phyloP scores from a whole-genome alignment of 2,113 vertebrate genomes.

The Brachionichthys hirsutus region DNA sequence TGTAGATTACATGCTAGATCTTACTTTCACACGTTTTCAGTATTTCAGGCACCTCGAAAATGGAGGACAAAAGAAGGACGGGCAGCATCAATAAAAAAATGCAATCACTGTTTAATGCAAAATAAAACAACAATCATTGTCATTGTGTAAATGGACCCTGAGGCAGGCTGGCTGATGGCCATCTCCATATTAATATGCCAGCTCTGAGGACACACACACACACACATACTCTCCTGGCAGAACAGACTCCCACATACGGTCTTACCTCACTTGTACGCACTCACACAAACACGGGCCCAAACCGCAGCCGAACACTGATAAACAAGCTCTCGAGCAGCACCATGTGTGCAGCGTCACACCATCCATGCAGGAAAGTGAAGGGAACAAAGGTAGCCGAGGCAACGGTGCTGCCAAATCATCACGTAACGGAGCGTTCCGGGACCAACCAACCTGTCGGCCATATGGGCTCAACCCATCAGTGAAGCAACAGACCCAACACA shows the following conservation, averaged over 20 bases:
- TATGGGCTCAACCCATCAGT: constrained; percentile 44
- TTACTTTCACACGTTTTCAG: no score
- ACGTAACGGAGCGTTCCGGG: constrained; percentile 57
- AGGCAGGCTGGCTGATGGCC: constrained; percentile 48
- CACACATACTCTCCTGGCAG: constrained; percentile 46
- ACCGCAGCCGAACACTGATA: constrained; percentile 3
- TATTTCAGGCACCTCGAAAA: no score
- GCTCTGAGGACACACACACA: constrained; percentile 40
- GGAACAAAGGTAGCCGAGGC: constrained; percentile 39
- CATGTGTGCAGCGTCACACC: constrained; percentile 24
- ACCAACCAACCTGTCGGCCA: constrained; percentile 40
- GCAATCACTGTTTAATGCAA: no score
- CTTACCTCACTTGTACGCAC: constrained; percentile 27
- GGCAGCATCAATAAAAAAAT: constrained; percentile 30
- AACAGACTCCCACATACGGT: constrained; percentile 48
- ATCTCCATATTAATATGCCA: constrained; percentile 50
- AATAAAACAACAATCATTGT: no score
- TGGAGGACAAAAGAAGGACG: background rate
- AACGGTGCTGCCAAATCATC: constrained; percentile 61
- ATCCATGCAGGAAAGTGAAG: constrained; percentile 37
- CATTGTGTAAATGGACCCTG: constrained; percentile 2
- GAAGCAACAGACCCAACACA: constrained; percentile 13
- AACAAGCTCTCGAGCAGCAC: constrained; percentile 32
- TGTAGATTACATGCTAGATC: no score
- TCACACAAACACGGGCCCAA: background rate